Base-by-base conservation (phyloP, 2,888 invertebrate genomes). In the Lochmaea capreae region DNA sequence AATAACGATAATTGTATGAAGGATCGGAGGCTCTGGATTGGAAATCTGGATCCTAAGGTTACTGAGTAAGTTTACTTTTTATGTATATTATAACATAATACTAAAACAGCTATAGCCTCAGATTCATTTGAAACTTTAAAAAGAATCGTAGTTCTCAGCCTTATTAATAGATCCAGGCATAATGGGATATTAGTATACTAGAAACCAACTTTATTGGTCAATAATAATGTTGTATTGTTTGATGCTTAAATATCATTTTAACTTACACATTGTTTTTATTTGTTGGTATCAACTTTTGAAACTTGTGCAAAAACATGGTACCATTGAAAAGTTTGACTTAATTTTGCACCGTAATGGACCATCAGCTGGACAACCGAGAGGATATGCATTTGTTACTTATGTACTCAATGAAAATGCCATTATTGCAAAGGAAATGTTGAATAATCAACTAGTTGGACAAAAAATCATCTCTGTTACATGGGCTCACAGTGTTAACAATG, bases 281-380 rank as follows among this genome's bases (percentile, higher is more conserved):
- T 93, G 95, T 93, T 90, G 96, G 96, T 96, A 93, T 93, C 94
- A 96, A 92, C 92, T 98, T 90, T 90, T 98, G 89, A 97, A 97
- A 95, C 92, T 97, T 89, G 92, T 96, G 89, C 96, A 97, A 92
- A 94, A 94, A 91, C 94, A 95, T 91, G 97, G 97, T 87, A 90
- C 91, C 86, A 94, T 97, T 85, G 95, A 96, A 89, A 97, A 97
- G 92, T 97, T 97, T 89, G 97, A 98, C 89, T 94, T 97, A 89
- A 91, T 98, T 80, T 97, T 97, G 87, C 97, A 97, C 88, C 96
- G 96, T 80, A 92, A 93, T 79, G 97, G 97, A 80, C 96, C 97
- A 54, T 91, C 94, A 80, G 91, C 92, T 80, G 97, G 97, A 67
- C 95, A 95, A 86, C 96, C 97, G 0, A 90, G 97, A 76, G 97